phyloP scores from a whole-genome alignment of 92 coral and sea anemone species.

The Bergia puertoricense region DNA sequence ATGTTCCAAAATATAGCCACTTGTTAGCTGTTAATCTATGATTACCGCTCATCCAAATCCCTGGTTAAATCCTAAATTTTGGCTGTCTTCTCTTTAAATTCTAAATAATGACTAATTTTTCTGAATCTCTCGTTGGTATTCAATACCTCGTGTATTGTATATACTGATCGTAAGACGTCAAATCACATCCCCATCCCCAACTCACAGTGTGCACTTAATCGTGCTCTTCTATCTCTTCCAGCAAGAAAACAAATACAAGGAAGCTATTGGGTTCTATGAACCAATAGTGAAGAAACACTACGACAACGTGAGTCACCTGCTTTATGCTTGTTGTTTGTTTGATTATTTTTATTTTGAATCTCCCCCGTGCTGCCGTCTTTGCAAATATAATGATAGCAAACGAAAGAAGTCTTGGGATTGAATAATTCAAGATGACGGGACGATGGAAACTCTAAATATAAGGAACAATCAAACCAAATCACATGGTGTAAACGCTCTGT shows the following conservation, averaged over 20 bases:
- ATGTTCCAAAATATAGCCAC: too few relatives aligned
- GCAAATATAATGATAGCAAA: too few relatives aligned
- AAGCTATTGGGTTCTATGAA: constrained; percentile 98
- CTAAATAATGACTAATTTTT: neutral
- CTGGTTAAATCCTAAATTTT: neutral
- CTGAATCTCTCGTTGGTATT: neutral
- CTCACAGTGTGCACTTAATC: neutral
- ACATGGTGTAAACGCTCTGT: too few relatives aligned
- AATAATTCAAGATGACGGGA: too few relatives aligned
- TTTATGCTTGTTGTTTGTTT: too few relatives aligned
- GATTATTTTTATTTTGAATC: too few relatives aligned
- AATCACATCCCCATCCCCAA: neutral
- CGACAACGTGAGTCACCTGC: constrained; percentile 81
- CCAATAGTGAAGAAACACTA: constrained; percentile 98
- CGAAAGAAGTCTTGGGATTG: too few relatives aligned
- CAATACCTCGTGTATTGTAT: neutral
- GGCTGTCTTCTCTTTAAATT: too few relatives aligned
- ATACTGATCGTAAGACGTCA: neutral
- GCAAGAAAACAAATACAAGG: constrained; percentile 97
- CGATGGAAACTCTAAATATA: too few relatives aligned
- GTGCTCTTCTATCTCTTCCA: neutral
- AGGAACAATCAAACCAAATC: too few relatives aligned
- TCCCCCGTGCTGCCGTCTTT: too few relatives aligned
- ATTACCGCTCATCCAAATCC: neutral
- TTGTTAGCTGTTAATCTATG: too few relatives aligned